Percentiles rank a stretch among this genome's conserved stretches.
Evolutionary conservation across 1,140 invertebrate species (phyloP).

Genomic region (Gonatopus flavifemur): DNA sequence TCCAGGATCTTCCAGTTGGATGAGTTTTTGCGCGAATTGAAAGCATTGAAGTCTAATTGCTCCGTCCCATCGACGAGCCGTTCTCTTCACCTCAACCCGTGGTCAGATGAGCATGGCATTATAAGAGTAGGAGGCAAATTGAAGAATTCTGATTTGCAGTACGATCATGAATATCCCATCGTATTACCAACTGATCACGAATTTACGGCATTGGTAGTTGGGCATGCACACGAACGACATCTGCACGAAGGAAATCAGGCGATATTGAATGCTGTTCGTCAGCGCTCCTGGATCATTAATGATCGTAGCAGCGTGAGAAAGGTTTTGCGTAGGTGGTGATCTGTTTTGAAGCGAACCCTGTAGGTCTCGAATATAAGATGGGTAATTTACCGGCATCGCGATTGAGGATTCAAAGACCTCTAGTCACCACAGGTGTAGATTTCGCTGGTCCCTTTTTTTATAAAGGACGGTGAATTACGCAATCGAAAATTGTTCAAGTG

Average conservation of each 20-base stretch:
- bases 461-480: conserved; percentile 21
- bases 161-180: neutral
- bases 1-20: too few species aligned
- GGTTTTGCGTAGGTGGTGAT: conserved; percentile 26
- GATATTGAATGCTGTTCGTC: conserved; percentile 13
- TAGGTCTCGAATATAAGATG: conserved; percentile 32
- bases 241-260: conserved; percentile 20
- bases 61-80: neutral
- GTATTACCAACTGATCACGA: neutral
- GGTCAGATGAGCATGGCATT: neutral
- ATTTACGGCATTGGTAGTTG: neutral
- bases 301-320: too few species aligned
- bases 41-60: too few species aligned
- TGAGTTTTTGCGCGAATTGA: too few species aligned
- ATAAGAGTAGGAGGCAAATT: neutral
- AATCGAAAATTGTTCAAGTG: neutral
- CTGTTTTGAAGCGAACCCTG: conserved; percentile 16
- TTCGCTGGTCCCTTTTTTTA: conserved; percentile 42
- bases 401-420: conserved; percentile 30
- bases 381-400: conserved; percentile 38
- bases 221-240: conserved; percentile 3
- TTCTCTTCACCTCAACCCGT: neutral
- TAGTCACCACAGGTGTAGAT: conserved; percentile 46
- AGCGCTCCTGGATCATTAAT: conserved; percentile 26
- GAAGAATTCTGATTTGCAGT: neutral